A percentile compares a stretch with the other conserved stretches of the same genome.
Evolutionary conservation across 2,113 vertebrate species (phyloP).

Genomic region (Monarcha castaneiventris): DNA sequence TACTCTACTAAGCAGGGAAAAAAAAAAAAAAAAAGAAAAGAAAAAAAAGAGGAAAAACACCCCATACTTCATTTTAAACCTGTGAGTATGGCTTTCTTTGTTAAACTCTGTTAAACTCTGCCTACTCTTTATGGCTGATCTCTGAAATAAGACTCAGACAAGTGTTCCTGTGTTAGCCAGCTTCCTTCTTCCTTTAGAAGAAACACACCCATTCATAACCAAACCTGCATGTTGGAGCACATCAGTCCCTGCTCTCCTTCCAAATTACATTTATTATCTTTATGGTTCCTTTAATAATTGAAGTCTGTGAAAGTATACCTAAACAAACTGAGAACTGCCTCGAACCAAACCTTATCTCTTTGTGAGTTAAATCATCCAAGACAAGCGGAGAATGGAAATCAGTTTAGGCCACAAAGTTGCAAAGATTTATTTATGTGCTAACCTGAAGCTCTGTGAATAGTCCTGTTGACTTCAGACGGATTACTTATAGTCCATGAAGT

Average conservation of each 20-base stretch:
- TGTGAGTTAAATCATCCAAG: not conserved
- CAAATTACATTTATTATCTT: not conserved
- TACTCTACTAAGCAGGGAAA: not conserved
- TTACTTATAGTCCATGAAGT: constrained; percentile 44
- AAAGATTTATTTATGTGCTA: not conserved
- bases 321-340: not conserved
- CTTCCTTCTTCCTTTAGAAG: not conserved
- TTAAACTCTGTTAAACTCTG: not conserved
- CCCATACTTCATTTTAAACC: not conserved
- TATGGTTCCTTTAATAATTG: not conserved
- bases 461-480: constrained; percentile 15
- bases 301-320: not conserved
- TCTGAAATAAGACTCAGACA: not conserved
- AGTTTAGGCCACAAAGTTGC: not conserved
- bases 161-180: not conserved
- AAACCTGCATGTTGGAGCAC: not conserved
- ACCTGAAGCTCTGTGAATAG: constrained; percentile 6
- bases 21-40: too few relatives aligned
- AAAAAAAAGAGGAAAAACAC: rapidly evolving
- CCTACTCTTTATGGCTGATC: not conserved
- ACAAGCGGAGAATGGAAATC: not conserved
- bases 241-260: not conserved
- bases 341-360: not conserved
- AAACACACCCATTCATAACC: rapidly evolving
- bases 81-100: not conserved